Evolutionary conservation across 2,888 invertebrate species (phyloP), one percentile per base, ranked within the genome.

Genomic region (Melitaea athalia): DNA sequence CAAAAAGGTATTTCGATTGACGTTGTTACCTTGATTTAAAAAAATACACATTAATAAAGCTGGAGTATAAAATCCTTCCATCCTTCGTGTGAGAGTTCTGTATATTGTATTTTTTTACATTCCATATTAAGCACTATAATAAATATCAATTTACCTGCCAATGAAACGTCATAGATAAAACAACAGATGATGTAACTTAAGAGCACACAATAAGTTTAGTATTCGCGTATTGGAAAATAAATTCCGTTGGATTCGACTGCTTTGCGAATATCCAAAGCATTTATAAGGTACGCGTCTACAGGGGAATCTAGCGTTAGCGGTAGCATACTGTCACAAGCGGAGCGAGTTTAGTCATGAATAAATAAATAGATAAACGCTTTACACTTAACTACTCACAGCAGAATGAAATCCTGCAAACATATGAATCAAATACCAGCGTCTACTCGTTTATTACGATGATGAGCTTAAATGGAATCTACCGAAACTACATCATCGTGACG

Each of bases 261-360:
- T 79, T 80, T 78, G 79, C 78, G 84, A 81, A 83, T 84, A 83
- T 81, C 81, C 82, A 77, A 76, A 81, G 80, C 85, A 87, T 88
- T 84, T 85, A 87, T 88, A 86, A 88, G 87, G 85, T 85, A 88
- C 79, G 79, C 79, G 85, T 81, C 85, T 85, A 79, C 76, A 69
- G 84, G 85, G 86, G 84, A 84, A 84, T 83, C 82, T 82, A 79
- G 80, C 70, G 64, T 73, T 59, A 53, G 63, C 74, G 63, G 38
- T 38, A 55, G 68, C 15, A n/a, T 62, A 55, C 63, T 59, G 72
- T 74, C 55, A 74, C 68, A 49, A 66, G 75, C 64, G 67, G 45
- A 43, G 72, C 72, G 68, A 42, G 11, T 63, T 31, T 43, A 31
- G 1, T 15, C 31, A 45, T 14, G 0, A 38, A 7, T 24, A 24